These are phyloP conservation scores for Patella ulyssiponensis DNA, from an alignment of 2,888 invertebrate genomes.

Conservation along the genomic window DNA sequence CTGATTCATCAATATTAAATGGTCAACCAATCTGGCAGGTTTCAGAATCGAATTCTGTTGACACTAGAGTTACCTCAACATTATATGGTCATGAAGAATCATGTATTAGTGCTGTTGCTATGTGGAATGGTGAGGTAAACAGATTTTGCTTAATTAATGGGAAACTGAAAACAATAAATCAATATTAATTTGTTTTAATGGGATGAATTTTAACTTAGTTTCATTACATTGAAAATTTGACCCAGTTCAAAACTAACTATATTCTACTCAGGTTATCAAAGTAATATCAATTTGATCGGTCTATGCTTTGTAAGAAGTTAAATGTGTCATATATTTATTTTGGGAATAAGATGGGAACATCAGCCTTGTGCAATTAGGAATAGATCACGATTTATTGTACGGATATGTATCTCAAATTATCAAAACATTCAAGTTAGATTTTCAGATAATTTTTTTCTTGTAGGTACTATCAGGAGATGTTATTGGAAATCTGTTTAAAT, in stretches of 20 bases:
- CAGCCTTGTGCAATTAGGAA: conserved; percentile 18
- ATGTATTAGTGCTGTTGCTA: conserved; percentile 22
- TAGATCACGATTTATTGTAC: conserved; percentile 10
- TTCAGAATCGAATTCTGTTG: background rate
- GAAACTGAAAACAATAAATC: too few relatives aligned
- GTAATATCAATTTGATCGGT: too few relatives aligned
- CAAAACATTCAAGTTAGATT: background rate
- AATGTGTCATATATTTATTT: too few relatives aligned
- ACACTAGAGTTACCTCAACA: background rate
- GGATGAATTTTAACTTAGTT: too few relatives aligned
- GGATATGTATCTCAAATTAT: background rate
- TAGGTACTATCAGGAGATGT: conserved; percentile 27
- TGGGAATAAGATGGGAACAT: background rate
- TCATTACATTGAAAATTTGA: too few relatives aligned
- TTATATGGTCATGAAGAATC: conserved; percentile 23
- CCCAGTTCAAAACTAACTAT: too few relatives aligned
- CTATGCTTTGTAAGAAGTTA: too few relatives aligned
- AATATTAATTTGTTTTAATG: too few relatives aligned
- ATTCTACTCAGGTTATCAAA: too few relatives aligned
- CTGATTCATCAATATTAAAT: conserved; percentile 22
- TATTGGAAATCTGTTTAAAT: conserved; percentile 22
- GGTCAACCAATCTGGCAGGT: conserved; percentile 17
- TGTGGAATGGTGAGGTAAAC: conserved; percentile 24
- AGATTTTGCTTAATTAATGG: too few relatives aligned
- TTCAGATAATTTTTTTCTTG: background rate